A percentile compares a stretch with the other conserved stretches of the same genome.
Conservation (phyloP, 2,888 invertebrate genomes). For the Tuta absoluta region DNA sequence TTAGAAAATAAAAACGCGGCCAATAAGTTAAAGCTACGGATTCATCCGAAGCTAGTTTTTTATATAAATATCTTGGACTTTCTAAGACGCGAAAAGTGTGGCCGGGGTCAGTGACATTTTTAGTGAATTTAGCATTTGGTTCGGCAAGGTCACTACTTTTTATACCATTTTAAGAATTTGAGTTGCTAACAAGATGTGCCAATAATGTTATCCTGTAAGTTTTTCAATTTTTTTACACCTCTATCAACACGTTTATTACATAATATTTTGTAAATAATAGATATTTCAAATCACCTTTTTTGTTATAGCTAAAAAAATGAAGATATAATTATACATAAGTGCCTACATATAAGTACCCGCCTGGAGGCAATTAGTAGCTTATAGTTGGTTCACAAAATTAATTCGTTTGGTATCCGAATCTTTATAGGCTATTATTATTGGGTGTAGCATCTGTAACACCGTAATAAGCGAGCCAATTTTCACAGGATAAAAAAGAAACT, state of each 20-base stretch:
- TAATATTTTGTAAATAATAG: no score
- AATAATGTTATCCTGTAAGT: background rate
- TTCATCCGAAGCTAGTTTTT: conserved; percentile 15
- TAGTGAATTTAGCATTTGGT: background rate
- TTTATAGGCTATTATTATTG: conserved; percentile 38
- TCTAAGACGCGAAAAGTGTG: conserved; percentile 19
- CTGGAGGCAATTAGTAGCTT: conserved; percentile 11
- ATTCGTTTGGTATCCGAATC: conserved; percentile 34
- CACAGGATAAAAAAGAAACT: no score
- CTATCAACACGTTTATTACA: no score
- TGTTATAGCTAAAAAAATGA: no score
- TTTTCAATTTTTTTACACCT: background rate
- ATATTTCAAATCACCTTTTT: no score
- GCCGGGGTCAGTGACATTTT: background rate
- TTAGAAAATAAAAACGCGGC: conserved; percentile 32
- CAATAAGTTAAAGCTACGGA: conserved; percentile 19
- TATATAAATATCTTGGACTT: conserved; percentile 17
- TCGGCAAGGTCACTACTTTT: background rate
- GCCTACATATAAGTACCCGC: no score
- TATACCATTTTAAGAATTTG: background rate
- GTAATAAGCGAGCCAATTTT: conserved; percentile 36
- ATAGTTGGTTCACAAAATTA: conserved; percentile 32
- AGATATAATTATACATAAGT: no score
- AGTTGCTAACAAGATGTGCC: background rate
- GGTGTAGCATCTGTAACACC: conserved; percentile 30